Evolutionary conservation across 2,888 invertebrate genomes (phyloP).

Genomic region (Polyploca ridens): DNA sequence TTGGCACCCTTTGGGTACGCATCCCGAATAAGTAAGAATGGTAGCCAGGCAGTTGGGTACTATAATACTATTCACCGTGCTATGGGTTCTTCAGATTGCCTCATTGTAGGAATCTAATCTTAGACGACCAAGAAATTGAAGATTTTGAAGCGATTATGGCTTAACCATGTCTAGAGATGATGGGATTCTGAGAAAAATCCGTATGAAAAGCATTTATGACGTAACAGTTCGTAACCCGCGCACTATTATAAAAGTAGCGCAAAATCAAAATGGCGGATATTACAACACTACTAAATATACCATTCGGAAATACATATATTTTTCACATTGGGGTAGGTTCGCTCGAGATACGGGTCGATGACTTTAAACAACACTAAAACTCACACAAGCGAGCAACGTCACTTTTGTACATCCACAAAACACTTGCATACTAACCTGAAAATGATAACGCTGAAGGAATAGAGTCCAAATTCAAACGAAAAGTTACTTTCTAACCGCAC

Average conservation of each 20-base stretch:
- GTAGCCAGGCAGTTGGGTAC: no score
- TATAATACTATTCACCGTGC: no score
- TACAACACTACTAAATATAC: conserved; percentile 42
- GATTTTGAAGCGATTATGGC: no score
- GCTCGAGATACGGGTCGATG: conserved; percentile 70
- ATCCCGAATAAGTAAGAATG: no score
- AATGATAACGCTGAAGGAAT: conserved; percentile 24
- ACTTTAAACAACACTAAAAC: conserved; percentile 58
- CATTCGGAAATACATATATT: conserved; percentile 51
- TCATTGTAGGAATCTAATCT: no score
- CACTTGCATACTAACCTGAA: conserved; percentile 32
- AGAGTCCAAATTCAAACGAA: conserved; percentile 39
- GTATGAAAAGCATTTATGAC: not conserved
- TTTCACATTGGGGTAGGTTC: conserved; percentile 80
- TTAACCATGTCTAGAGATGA: not conserved
- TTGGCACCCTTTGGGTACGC: no score
- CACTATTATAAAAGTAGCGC: conserved; percentile 25
- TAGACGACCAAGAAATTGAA: no score
- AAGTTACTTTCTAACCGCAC: conserved; percentile 28
- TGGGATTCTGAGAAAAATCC: not conserved
- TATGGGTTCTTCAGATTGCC: no score
- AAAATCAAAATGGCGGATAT: conserved; percentile 43
- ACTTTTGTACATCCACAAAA: conserved; percentile 41
- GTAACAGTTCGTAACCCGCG: conserved; percentile 10
- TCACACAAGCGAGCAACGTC: conserved; percentile 24